phyloP scores from a whole-genome alignment of 2,797 vertebrate species.

The Vultur gryphus region DNA sequence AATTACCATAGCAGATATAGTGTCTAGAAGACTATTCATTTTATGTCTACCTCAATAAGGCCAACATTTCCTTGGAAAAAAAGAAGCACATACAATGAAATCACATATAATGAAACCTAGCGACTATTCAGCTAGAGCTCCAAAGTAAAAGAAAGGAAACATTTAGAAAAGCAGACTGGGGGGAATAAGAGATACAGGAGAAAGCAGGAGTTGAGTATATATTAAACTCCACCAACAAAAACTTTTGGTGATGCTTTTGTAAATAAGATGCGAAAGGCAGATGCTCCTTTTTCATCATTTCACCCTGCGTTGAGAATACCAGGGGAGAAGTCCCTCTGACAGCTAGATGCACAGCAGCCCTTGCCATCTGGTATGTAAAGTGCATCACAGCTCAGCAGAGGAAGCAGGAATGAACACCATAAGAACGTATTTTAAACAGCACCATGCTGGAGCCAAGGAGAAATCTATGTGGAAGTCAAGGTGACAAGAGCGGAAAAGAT shows the following conservation, averaged over 20 bases:
- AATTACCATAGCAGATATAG: not conserved
- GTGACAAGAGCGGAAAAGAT: not conserved
- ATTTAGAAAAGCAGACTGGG: not conserved
- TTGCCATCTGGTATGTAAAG: not conserved
- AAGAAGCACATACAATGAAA: not conserved
- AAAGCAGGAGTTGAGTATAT: not conserved
- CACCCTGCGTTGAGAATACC: not conserved
- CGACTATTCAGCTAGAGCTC: not conserved
- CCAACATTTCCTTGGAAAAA: not conserved
- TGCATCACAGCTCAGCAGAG: not conserved
- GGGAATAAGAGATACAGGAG: not conserved
- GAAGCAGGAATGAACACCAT: not conserved
- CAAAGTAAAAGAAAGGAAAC: not conserved
- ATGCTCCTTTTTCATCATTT: not conserved
- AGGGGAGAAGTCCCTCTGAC: not conserved
- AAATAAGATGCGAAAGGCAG: not conserved
- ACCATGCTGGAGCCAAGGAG: not conserved
- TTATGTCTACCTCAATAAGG: not conserved
- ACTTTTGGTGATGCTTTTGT: not conserved
- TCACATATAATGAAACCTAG: not conserved
- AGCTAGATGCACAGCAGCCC: constrained; percentile 17
- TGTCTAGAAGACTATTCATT: not conserved
- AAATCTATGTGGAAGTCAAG: not conserved
- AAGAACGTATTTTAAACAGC: not conserved
- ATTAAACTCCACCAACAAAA: not conserved